A percentile compares a stretch with the other conserved stretches of the same genome.
Conservation (phyloP, 2,888 invertebrate species). For the Ophonus ardosiacus region DNA sequence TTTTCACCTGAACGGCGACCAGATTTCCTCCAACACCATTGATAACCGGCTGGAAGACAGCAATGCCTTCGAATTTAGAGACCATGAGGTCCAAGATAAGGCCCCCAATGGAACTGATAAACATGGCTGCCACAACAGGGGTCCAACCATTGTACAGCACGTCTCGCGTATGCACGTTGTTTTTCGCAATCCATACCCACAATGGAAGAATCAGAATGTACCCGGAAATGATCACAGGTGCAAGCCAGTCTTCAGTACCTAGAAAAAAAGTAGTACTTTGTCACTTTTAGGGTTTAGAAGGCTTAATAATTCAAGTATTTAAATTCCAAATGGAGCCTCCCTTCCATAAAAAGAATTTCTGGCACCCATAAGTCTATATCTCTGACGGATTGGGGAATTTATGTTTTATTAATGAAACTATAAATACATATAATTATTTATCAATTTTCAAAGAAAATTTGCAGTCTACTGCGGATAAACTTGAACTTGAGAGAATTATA, state of each 20-base stretch:
- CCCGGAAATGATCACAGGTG: constrained; percentile 80
- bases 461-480: too few species aligned
- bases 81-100: constrained; percentile 86
- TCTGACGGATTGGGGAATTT: too few species aligned
- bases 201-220: constrained; percentile 83
- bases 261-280: constrained; percentile 58
- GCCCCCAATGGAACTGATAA: constrained; percentile 87
- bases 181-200: constrained; percentile 85
- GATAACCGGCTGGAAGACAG: constrained; percentile 90
- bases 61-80: constrained; percentile 82
- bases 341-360: too few species aligned
- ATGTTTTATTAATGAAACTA: too few species aligned
- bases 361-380: too few species aligned
- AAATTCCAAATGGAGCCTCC: too few species aligned
- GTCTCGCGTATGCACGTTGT: constrained; percentile 83
- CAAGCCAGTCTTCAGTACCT: constrained; percentile 81
- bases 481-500: too few species aligned
- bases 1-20: constrained; percentile 80
- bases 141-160: constrained; percentile 87
- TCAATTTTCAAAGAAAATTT: too few species aligned
- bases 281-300: too few species aligned
- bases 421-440: too few species aligned
- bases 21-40: constrained; percentile 90
- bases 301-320: too few species aligned
- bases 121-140: constrained; percentile 88